Percentiles rank a stretch among this genome's conserved stretches.
Conservation (phyloP, 1,140 invertebrate species). For the Arctopsyche grandis region DNA sequence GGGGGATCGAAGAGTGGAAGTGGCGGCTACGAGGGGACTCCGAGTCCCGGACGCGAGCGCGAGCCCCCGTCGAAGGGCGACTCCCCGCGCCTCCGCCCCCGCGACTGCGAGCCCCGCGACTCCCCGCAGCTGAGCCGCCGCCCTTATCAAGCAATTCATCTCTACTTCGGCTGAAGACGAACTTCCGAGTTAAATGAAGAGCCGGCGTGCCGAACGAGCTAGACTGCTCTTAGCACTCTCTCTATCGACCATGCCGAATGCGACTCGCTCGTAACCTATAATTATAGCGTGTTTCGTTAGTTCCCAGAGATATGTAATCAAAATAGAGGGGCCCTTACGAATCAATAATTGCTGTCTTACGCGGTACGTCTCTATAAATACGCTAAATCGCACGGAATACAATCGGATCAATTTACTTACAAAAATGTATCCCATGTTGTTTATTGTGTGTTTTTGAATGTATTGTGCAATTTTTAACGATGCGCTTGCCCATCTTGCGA, state of each 20-base stretch:
- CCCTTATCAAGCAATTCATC: background rate
- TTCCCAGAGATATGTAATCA: too few species aligned
- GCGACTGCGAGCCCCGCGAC: background rate
- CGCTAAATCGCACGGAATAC: too few species aligned
- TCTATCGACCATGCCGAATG: background rate
- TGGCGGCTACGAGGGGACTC: background rate
- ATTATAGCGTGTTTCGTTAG: too few species aligned
- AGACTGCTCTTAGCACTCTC: slow-evolving; percentile 42
- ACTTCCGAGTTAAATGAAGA: background rate
- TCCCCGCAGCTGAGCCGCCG: background rate
- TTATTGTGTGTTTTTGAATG: too few species aligned
- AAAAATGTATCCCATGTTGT: too few species aligned
- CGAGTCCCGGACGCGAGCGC: background rate
- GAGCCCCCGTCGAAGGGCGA: background rate
- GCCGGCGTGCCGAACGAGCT: background rate
- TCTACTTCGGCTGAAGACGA: background rate
- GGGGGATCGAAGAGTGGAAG: background rate
- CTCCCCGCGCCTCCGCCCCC: background rate
- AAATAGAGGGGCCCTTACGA: too few species aligned
- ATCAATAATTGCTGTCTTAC: too few species aligned
- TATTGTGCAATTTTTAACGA: too few species aligned
- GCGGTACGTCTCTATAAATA: too few species aligned
- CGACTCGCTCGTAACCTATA: too few species aligned
- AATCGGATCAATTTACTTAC: too few species aligned
- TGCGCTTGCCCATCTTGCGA: too few species aligned